Percentiles rank a stretch among this genome's conserved stretches.
Conservation (phyloP, 2,113 vertebrate species). For the Aleadryas rufinucha region DNA sequence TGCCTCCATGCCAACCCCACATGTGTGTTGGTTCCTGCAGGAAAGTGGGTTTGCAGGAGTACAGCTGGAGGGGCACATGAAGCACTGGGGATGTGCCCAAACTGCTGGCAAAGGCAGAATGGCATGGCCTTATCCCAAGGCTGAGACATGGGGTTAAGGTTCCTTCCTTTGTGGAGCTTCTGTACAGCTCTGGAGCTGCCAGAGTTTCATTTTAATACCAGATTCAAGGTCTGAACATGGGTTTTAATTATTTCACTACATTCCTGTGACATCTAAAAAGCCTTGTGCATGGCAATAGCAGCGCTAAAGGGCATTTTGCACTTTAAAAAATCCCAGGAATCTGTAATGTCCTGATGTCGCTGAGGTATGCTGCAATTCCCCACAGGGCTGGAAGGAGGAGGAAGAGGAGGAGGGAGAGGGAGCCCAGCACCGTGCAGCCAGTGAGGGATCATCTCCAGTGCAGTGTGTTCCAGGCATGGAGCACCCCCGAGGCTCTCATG, state of each 20-base stretch:
- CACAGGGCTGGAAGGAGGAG: neutral
- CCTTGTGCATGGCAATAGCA: neutral
- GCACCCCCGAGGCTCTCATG: accelerated
- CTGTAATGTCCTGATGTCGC: neutral
- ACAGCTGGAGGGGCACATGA: neutral
- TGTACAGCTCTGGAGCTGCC: neutral
- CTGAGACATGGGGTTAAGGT: neutral
- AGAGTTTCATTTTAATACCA: neutral
- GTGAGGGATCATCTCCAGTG: accelerated
- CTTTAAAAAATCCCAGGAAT: neutral
- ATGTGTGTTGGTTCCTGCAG: accelerated
- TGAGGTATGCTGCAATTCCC: neutral
- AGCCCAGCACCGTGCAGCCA: neutral
- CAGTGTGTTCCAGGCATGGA: accelerated
- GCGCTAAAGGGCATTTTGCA: neutral
- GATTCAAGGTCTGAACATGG: neutral
- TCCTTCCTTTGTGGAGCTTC: neutral
- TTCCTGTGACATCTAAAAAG: neutral
- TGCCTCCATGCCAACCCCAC: neutral
- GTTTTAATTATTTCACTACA: neutral
- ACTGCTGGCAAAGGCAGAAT: neutral
- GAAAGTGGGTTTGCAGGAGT: neutral
- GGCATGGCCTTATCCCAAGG: neutral
- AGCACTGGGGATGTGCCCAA: neutral
- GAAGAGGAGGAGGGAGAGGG: neutral